Evolutionary conservation across 2,888 invertebrate genomes (phyloP), one percentile per base, ranked within the genome.

Genomic region (Tricholauxania praeusta): DNA sequence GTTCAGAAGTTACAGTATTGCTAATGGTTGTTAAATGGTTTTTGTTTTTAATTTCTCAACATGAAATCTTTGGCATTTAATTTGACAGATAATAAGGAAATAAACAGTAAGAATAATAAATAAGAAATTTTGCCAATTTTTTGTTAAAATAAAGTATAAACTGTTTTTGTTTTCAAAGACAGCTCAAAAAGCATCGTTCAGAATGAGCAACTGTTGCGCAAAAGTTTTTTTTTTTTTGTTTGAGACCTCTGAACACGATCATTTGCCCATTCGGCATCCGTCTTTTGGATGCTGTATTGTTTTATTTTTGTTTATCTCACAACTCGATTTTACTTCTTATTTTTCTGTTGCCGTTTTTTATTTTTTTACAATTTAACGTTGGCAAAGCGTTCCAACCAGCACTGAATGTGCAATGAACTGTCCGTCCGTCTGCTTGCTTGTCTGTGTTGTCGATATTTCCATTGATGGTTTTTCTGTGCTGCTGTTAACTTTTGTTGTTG

Each of bases 401-500:
- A 39, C 47, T 63, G 62, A 70, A 74, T 78, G 76, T 75, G 75
- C 77, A 76, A 70, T 71, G 72, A 12, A 15, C 60, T 48, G 64
- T 12, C 72, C n/a, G 51, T 19, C 17, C 39, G 68, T 51, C 49
- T 12, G 69, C 62, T 60, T 28, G 22, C n/a, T 60, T 22, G 69
- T 39, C 48, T 59, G 32, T 28, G 59, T n/a, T 48, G 67, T 22
- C 60, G 67, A 63, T 71, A 78, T 82, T 82, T 82, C 79, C 82
- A 83, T 83, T 83, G 82, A 83, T 83, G 82, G 81, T 81, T 83
- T 84, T 74, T 72, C 75, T 78, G 76, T 47, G 28, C 69, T 51
- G 51, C 49, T 60, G 48, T 49, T 17, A n/a, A 32, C 51, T 60
- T 59, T 19, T 52, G 15, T 28, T 28, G 51, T 49, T 62, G 32